phyloP scores from a whole-genome alignment of 2,888 invertebrate species.

The Tipula unca region DNA sequence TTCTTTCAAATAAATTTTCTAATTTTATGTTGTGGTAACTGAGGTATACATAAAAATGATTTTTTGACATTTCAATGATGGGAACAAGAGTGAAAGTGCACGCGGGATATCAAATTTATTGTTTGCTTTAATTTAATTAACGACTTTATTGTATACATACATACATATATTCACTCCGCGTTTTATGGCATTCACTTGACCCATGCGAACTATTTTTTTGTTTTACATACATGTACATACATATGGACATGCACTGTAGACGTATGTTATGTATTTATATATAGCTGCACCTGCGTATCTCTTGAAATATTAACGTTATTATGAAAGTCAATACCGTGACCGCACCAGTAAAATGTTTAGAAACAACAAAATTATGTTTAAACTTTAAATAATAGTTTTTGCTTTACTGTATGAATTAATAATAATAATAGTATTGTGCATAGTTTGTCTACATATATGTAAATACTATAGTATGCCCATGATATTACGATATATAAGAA shows the following conservation, averaged over 20 bases:
- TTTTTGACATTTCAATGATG: slow-evolving; percentile 8
- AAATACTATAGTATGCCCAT: too few species aligned
- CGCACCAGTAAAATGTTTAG: background rate
- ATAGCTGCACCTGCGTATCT: background rate
- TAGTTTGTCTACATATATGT: background rate
- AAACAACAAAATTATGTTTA: background rate
- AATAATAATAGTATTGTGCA: background rate
- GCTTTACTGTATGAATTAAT: background rate
- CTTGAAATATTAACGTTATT: background rate
- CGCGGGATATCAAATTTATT: background rate
- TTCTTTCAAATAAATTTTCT: background rate
- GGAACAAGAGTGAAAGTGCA: background rate
- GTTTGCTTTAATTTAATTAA: background rate
- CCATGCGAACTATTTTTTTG: background rate
- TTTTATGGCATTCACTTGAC: too few species aligned
- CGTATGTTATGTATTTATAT: background rate
- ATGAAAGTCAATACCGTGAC: background rate
- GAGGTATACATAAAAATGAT: background rate
- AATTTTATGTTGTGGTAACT: background rate
- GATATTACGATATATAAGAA: too few species aligned
- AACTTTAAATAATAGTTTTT: background rate
- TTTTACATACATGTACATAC: too few species aligned
- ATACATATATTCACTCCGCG: too few species aligned
- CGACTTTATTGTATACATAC: background rate
- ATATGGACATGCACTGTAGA: background rate